Conservation (phyloP, 2,888 invertebrate genomes). For the Cistogaster globosa region DNA sequence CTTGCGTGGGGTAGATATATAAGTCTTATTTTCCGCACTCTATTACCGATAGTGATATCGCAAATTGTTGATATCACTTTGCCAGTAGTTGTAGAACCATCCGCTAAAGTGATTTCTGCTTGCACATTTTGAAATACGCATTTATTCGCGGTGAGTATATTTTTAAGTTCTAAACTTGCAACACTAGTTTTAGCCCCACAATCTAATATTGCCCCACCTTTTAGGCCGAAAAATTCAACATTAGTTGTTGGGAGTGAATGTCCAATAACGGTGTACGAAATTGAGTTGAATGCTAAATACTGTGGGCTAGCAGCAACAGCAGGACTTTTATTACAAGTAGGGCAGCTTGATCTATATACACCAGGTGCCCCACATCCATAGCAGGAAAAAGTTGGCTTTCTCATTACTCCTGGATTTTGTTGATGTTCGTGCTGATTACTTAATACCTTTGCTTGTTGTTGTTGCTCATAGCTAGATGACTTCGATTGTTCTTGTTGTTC, state of each 20-base stretch:
- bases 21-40: not conserved
- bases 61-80: constrained; percentile 20
- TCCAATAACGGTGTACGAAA: constrained; percentile 44
- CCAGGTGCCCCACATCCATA: constrained; percentile 2
- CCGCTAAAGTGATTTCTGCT: constrained; percentile 58
- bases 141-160: constrained; percentile 31
- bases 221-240: constrained; percentile 18
- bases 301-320: not conserved
- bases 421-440: not conserved
- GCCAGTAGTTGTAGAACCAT: constrained; percentile 30
- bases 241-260: constrained; percentile 46
- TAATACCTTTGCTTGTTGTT: not conserved
- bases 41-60: constrained; percentile 15
- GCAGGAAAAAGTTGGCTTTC: not conserved
- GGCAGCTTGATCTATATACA: not conserved
- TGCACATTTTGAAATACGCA: constrained; percentile 44
- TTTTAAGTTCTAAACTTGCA: constrained; percentile 24
- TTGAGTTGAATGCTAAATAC: not conserved
- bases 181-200: constrained; percentile 52
- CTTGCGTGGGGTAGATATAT: not conserved
- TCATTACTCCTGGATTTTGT: not conserved
- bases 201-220: constrained; percentile 16
- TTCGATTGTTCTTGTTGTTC: no score
- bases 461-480: not conserved
- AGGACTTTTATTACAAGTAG: not conserved